phyloP scores from a whole-genome alignment of 2,888 invertebrate species.

The Rhyacophila evoluta region DNA sequence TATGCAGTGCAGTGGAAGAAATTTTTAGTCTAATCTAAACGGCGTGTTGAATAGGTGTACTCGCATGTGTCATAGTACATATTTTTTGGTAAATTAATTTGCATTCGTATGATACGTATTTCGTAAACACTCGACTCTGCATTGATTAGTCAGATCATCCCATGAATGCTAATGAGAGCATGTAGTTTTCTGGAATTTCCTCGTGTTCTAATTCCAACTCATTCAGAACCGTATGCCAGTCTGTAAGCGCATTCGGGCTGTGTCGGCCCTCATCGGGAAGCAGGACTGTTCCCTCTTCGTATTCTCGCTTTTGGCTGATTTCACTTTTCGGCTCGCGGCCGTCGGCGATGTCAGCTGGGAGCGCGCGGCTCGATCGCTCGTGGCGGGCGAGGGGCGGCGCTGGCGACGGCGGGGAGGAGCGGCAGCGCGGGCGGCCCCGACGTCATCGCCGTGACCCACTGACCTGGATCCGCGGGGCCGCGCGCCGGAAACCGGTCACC shows the following conservation, averaged over 20 bases:
- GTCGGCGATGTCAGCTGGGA: slow-evolving; percentile 70
- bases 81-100: too few relatives aligned
- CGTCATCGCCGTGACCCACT: slow-evolving; percentile 79
- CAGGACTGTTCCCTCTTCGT: slow-evolving; percentile 6
- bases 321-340: slow-evolving; percentile 57
- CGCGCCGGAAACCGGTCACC: slow-evolving; percentile 59
- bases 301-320: slow-evolving; percentile 47
- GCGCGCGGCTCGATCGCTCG: slow-evolving; percentile 59
- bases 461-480: slow-evolving; percentile 75
- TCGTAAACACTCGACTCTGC: too few relatives aligned
- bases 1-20: too few relatives aligned
- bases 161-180: background rate
- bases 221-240: background rate
- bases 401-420: slow-evolving; percentile 57
- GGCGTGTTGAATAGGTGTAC: too few relatives aligned
- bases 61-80: too few relatives aligned
- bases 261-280: background rate
- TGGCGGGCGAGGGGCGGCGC: slow-evolving; percentile 53
- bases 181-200: slow-evolving; percentile 18
- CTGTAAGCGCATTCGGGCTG: background rate
- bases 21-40: too few relatives aligned
- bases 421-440: slow-evolving; percentile 65
- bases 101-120: too few relatives aligned
- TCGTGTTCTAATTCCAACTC: slow-evolving; percentile 3
- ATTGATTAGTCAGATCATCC: background rate